Percentiles rank a stretch among this genome's conserved stretches.
These are phyloP conservation scores for Microcebus griseorufus DNA, from an alignment of 2,113 vertebrate species.

Conservation along the genomic window DNA sequence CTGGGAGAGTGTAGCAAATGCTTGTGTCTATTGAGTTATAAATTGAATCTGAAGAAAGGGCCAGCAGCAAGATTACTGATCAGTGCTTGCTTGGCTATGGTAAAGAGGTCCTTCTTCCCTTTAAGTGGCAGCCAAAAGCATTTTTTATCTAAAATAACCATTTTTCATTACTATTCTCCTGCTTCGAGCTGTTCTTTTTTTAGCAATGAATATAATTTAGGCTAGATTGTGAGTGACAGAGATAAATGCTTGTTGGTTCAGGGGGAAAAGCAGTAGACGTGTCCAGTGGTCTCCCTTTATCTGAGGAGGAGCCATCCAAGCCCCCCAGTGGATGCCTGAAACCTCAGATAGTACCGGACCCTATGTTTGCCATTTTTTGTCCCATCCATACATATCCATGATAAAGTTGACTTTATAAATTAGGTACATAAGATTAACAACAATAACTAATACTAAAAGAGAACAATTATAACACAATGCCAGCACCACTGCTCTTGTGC, in stretches of 20 bases:
- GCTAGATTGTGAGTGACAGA: neutral
- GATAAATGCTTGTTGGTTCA: neutral
- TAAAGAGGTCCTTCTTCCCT: neutral
- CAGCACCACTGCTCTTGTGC: neutral
- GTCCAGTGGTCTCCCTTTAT: neutral
- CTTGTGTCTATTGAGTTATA: neutral
- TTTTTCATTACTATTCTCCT: neutral
- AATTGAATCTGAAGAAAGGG: neutral
- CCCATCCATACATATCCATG: neutral
- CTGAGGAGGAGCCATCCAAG: neutral
- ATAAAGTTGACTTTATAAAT: neutral
- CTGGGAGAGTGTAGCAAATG: neutral
- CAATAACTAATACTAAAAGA: neutral
- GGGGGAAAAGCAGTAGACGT: neutral
- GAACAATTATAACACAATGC: neutral
- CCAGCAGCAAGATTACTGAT: neutral
- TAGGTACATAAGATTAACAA: neutral
- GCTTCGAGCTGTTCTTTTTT: constrained; percentile 4
- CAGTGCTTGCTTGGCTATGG: neutral
- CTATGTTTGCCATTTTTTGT: neutral
- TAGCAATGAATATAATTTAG: neutral
- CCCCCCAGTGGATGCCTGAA: neutral
- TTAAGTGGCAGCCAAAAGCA: neutral
- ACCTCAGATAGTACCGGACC: accelerated
- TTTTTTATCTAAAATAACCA: constrained; percentile 19